Percentiles rank a stretch among this genome's conserved stretches.
These are phyloP conservation scores for Muntiacus reevesi DNA, from an alignment of 2,113 vertebrate genomes.

Conservation along the genomic window DNA sequence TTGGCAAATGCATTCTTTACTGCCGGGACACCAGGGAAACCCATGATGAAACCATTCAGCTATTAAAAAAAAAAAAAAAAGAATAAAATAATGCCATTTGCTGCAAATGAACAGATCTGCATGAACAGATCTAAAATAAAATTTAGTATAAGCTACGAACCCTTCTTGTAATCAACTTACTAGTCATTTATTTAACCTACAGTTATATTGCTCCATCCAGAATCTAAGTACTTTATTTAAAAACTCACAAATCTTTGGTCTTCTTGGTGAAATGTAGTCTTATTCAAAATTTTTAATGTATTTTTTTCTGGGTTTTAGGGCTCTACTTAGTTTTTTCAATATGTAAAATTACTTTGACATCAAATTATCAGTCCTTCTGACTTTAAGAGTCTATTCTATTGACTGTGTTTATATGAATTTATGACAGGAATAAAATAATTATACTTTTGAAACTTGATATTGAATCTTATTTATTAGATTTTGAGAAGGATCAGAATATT, in stretches of 20 bases:
- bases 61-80: too few relatives aligned
- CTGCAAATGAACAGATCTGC: background rate
- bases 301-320: background rate
- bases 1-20: background rate
- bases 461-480: background rate
- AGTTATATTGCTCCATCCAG: background rate
- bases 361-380: background rate
- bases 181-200: background rate
- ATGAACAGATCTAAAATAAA: background rate
- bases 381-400: background rate
- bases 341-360: background rate
- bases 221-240: background rate
- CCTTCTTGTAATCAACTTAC: background rate
- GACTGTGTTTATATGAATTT: background rate
- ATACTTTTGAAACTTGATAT: background rate
- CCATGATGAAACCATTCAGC: background rate
- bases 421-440: background rate
- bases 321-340: background rate
- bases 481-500: background rate
- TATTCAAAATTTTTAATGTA: background rate
- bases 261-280: background rate
- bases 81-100: background rate
- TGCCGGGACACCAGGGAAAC: rapidly evolving
- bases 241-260: background rate
- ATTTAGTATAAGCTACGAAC: background rate